Evolutionary conservation across 2,113 vertebrate species (phyloP).

Genomic region (Coracopsis vasa): DNA sequence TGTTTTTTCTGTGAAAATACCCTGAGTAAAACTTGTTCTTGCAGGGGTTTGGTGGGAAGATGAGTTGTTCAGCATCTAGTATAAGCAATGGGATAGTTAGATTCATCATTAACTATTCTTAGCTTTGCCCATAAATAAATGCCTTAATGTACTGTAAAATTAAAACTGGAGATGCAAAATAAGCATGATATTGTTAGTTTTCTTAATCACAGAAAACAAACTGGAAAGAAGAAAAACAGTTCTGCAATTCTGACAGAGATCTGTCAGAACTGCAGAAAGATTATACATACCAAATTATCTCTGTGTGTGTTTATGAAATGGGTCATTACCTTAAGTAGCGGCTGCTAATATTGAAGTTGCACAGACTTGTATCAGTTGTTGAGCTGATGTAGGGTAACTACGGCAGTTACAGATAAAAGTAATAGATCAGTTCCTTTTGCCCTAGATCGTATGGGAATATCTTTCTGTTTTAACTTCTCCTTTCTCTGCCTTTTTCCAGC

Average conservation of each 20-base stretch:
- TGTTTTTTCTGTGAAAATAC: not conserved
- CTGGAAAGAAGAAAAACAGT: not conserved
- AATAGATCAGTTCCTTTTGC: not conserved
- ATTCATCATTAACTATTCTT: not conserved
- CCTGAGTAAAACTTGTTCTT: not conserved
- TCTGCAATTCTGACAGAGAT: no score
- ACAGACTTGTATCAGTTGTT: not conserved
- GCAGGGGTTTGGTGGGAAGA: not conserved
- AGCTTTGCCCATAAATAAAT: slow-evolving; percentile 5
- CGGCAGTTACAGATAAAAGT: not conserved
- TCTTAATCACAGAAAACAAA: slow-evolving; percentile 31
- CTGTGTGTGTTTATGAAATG: not conserved
- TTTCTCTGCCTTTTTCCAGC: not conserved
- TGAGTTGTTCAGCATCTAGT: not conserved
- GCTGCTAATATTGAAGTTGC: not conserved
- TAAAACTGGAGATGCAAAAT: slow-evolving; percentile 38
- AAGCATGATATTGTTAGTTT: slow-evolving; percentile 40
- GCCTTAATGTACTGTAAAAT: slow-evolving; percentile 15
- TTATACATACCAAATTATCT: not conserved
- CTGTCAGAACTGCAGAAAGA: not conserved
- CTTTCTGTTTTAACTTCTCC: not conserved
- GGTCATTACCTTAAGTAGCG: not conserved
- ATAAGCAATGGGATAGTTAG: not conserved
- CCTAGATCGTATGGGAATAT: not conserved
- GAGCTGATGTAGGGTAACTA: not conserved